These are phyloP conservation scores for Spea bombifrons DNA, from an alignment of 2,113 vertebrate species.

Conservation along the genomic window DNA sequence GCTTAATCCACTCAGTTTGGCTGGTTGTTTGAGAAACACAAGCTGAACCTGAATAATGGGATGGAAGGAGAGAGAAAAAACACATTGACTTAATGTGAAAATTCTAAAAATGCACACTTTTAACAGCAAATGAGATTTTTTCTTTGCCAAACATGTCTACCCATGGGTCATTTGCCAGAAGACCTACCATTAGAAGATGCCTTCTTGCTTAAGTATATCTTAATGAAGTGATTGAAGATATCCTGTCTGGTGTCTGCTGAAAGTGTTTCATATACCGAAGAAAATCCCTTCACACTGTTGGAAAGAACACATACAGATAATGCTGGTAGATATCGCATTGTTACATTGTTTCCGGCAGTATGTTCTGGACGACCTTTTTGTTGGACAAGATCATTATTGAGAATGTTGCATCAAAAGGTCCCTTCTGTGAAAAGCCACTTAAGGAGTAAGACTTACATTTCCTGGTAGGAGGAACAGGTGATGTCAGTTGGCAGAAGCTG, in stretches of 20 bases:
- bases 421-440: neutral
- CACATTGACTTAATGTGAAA: neutral
- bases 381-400: neutral
- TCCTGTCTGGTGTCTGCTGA: no score
- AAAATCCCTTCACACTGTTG: neutral
- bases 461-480: constrained; percentile 17
- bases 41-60: no score
- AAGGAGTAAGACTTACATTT: constrained; percentile 11
- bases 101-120: neutral
- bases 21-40: neutral
- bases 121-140: no score
- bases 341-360: constrained; percentile 6
- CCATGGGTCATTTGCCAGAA: neutral
- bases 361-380: neutral
- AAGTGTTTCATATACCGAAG: neutral
- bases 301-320: neutral
- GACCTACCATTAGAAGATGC: neutral
- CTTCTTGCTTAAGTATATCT: neutral
- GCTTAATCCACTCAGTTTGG: no score
- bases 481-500: neutral
- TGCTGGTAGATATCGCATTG: neutral
- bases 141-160: constrained; percentile 10
- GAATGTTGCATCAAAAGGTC: constrained; percentile 3
- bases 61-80: no score
- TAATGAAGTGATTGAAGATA: neutral